phyloP scores from a whole-genome alignment of 2,113 vertebrate species.

The Triplophysa dalaica region DNA sequence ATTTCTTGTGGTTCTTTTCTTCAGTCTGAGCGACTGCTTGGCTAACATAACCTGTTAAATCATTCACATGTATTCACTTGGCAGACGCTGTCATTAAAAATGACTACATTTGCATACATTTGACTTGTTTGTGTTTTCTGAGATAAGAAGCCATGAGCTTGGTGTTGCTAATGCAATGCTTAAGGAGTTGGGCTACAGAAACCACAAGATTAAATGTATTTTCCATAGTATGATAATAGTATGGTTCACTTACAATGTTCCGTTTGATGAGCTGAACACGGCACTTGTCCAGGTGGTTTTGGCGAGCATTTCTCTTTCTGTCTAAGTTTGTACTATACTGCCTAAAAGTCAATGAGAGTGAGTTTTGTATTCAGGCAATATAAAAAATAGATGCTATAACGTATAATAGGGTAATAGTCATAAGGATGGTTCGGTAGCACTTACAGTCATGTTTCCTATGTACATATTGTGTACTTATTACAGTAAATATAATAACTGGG shows the following conservation, averaged over 20 bases:
- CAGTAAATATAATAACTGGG: no score
- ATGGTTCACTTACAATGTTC: constrained; percentile 76
- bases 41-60: constrained; percentile 70
- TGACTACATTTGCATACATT: no score
- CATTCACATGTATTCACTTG: neutral
- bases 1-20: constrained; percentile 66
- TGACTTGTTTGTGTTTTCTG: no score
- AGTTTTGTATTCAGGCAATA: neutral
- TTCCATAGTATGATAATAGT: neutral
- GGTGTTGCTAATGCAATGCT: no score
- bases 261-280: constrained; percentile 78
- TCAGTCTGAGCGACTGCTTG: constrained; percentile 78
- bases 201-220: neutral
- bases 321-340: constrained; percentile 78
- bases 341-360: constrained; percentile 64
- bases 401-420: neutral
- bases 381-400: neutral
- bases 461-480: no score
- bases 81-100: no score
- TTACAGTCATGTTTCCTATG: no score
- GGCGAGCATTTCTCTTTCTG: constrained; percentile 76
- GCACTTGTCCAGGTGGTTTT: constrained; percentile 83
- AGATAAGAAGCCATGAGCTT: no score
- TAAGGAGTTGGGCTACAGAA: neutral
- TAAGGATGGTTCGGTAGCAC: no score